Conservation (phyloP, 2,113 vertebrate genomes). For the Bufo gargarizans region DNA sequence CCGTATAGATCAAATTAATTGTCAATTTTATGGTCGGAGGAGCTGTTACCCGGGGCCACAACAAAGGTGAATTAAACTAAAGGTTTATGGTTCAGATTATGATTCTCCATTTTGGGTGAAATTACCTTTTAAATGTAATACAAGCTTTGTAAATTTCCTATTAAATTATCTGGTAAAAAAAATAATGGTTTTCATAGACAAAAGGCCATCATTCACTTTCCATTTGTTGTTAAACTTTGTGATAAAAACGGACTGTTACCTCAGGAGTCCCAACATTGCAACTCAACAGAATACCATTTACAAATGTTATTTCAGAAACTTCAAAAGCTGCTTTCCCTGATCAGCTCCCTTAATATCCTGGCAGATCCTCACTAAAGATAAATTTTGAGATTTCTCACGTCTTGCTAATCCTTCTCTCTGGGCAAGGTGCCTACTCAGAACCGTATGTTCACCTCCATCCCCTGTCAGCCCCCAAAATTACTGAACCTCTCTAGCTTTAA, state of each 20-base stretch:
- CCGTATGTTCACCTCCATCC: slow-evolving; percentile 67
- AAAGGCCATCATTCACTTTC: background rate
- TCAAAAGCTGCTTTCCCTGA: slow-evolving; percentile 61
- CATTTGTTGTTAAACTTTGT: background rate
- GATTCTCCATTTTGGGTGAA: no score
- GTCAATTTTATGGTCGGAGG: no score
- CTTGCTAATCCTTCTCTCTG: slow-evolving; percentile 73
- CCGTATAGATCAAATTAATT: no score
- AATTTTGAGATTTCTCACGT: slow-evolving; percentile 74
- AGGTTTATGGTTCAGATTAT: no score
- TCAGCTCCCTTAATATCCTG: slow-evolving; percentile 68
- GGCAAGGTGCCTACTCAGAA: slow-evolving; percentile 72
- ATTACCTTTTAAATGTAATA: background rate
- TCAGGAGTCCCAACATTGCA: slow-evolving; percentile 72
- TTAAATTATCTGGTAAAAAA: background rate
- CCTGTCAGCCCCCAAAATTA: slow-evolving; percentile 65
- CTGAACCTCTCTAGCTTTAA: slow-evolving; percentile 68
- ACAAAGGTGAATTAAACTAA: no score
- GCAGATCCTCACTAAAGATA: slow-evolving; percentile 71
- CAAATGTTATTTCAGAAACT: slow-evolving; percentile 69
- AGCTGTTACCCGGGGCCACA: no score
- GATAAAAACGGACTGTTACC: slow-evolving; percentile 72
- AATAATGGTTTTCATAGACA: background rate
- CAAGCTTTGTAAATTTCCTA: background rate
- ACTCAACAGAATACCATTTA: slow-evolving; percentile 80